Evolutionary conservation across 2,888 invertebrate species (phyloP), one percentile per base, ranked within the genome.

Genomic region (Apodemia hepburni): DNA sequence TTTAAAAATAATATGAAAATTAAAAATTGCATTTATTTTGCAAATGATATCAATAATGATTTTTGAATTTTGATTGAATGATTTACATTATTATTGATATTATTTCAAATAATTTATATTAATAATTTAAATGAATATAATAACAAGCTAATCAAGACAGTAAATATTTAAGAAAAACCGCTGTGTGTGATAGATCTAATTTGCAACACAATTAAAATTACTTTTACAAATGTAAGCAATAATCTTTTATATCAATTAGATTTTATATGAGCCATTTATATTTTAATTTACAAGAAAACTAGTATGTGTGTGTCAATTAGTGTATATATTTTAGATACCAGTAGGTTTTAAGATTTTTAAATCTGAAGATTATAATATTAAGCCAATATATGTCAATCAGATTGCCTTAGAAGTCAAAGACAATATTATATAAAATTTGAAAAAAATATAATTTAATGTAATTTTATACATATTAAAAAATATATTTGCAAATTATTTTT

Each of bases 371-470:
- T 54, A 54, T 54, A 54, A 54, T 27, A 54, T 54, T 54, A 54
- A 22, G 27, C 51, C 22, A 54, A 61, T 64, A 66, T 69, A 67
- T 73, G 69, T 75, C 75, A 78, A 77, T 76, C 70, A 71, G 64
- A 74, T 75, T 79, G 85, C 83, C 84, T 85, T 85, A 81, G 72
- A 75, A 77, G 68, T 68, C 70, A 70, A 73, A 70, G 77, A 80
- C 76, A 79, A 78, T 78, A 75, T 71, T n/a, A n/a, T n/a, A 59
- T 66, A 64, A 62, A 61, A 62, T 63, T 61, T 62, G 42, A 42
- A 15, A 42, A 58, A 63, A 59, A 65, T 61, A 68, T 66, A 65
- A 65, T 67, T 63, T 61, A 58, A 54, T 54, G 6, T 54, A 22
- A 22, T 54, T 12, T 54, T 69, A 69, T 62, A 66, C 59, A 60